A percentile compares a stretch with the other conserved stretches of the same genome.
Evolutionary conservation across 1,140 invertebrate genomes (phyloP).

Genomic region (Cherax quadricarinatus): DNA sequence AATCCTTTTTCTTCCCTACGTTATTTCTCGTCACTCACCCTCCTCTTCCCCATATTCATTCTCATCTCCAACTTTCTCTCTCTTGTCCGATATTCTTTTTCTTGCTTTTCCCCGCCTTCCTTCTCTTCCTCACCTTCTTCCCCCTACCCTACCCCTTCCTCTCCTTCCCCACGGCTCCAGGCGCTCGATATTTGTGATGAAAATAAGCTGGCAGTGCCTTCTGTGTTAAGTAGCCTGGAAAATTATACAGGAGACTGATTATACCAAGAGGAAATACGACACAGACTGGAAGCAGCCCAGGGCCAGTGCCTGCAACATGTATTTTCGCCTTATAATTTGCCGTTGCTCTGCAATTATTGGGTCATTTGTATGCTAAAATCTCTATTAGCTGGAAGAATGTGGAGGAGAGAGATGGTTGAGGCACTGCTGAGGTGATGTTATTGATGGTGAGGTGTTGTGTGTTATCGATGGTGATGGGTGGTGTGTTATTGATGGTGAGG

Average conservation of each 20-base stretch:
- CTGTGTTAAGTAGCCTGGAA: slow-evolving; percentile 33
- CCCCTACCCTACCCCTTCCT: not conserved
- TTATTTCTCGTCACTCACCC: too few species aligned
- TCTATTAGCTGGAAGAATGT: slow-evolving; percentile 65
- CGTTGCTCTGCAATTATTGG: slow-evolving; percentile 51
- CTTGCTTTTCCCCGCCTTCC: too few species aligned
- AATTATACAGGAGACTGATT: slow-evolving; percentile 53
- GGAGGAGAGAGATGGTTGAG: not conserved
- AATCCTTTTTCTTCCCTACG: too few species aligned
- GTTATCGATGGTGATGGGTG: not conserved
- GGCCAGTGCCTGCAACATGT: slow-evolving; percentile 53
- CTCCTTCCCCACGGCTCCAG: not conserved
- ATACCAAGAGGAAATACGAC: slow-evolving; percentile 41
- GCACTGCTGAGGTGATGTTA: not conserved
- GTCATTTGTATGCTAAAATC: slow-evolving; percentile 69
- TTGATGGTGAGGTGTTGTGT: slow-evolving; percentile 6
- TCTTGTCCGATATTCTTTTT: too few species aligned
- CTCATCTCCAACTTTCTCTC: too few species aligned
- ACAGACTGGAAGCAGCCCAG: slow-evolving; percentile 53
- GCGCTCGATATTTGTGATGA: not conserved
- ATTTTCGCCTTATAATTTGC: slow-evolving; percentile 63
- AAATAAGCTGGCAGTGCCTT: slow-evolving; percentile 4
- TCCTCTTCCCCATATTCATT: too few species aligned
- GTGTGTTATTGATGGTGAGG: not conserved
- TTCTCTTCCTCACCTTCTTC: too few species aligned